These are phyloP conservation scores for Drosophila pallidifrons DNA, from an alignment of 1,140 invertebrate genomes.

Conservation along the genomic window DNA sequence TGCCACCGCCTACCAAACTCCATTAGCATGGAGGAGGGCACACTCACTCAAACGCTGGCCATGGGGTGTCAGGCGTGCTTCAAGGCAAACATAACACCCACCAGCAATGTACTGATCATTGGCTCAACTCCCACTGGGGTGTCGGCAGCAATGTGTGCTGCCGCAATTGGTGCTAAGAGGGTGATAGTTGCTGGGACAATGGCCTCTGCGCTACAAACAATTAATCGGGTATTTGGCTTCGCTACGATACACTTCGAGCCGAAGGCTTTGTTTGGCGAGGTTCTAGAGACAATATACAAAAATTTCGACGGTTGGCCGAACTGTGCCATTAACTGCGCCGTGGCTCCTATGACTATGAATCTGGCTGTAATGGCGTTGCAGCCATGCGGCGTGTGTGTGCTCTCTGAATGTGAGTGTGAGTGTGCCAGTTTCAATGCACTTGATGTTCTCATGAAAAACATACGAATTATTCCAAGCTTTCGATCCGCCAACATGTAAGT, in stretches of 20 bases:
- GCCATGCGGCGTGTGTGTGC: slow-evolving; percentile 65
- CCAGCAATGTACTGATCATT: slow-evolving; percentile 69
- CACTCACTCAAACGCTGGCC: slow-evolving; percentile 67
- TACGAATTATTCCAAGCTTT: slow-evolving; percentile 70
- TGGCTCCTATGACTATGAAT: slow-evolving; percentile 72
- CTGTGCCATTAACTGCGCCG: slow-evolving; percentile 69
- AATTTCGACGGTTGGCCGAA: slow-evolving; percentile 66
- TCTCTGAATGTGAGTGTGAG: slow-evolving; percentile 71
- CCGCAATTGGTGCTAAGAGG: slow-evolving; percentile 63
- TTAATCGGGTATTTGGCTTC: slow-evolving; percentile 52
- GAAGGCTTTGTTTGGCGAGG: slow-evolving; percentile 47
- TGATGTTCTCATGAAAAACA: slow-evolving; percentile 78
- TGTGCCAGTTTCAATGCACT: slow-evolving; percentile 74
- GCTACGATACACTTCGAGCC: slow-evolving; percentile 51
- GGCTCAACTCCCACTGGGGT: slow-evolving; percentile 64
- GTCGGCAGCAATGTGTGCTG: slow-evolving; percentile 63
- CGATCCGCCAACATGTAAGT: slow-evolving; percentile 72
- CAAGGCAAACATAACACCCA: slow-evolving; percentile 62
- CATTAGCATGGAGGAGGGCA: slow-evolving; percentile 63
- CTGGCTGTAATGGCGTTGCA: slow-evolving; percentile 71
- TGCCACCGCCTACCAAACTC: slow-evolving; percentile 65
- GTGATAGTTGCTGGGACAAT: slow-evolving; percentile 58
- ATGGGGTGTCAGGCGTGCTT: slow-evolving; percentile 75
- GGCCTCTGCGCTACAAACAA: slow-evolving; percentile 31
- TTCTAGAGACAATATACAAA: slow-evolving; percentile 56